Base-by-base conservation (phyloP, 1,140 invertebrate species). In the Drosophila ananassae region DNA sequence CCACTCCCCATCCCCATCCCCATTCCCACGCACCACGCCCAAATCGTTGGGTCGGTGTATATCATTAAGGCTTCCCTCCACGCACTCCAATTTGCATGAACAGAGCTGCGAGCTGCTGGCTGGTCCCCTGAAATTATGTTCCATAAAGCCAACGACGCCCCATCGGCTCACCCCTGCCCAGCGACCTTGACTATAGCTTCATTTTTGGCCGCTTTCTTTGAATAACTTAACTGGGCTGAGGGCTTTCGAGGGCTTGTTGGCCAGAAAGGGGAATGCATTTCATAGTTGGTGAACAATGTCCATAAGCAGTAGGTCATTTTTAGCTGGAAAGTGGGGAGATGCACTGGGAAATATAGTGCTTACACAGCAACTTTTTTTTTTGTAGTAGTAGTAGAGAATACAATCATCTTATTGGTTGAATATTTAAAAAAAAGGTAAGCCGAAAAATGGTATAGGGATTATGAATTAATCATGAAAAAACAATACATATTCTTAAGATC, bases 71-170 rank as follows among this genome's bases (percentile, higher is more conserved):
- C 44, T 8, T 22, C 30, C 60, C 58, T 57, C 57, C 73, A 83
- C 77, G 77, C 78, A 78, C 83, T 87, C 89, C 71, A 89, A 87
- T 87, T 87, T 87, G 82, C 82, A 87, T 87, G 83, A 76, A 76
- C 83, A 82, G 76, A 68, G 75, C 21, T 47, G 9, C 41, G 34
- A 37, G 54, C 63, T 80, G 76, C 41, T 44, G 58, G 58, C 58
- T 53, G 34, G 73, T 66, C 74, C 69, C 61, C 48, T 28, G 21
- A 50, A 74, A 66, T 50, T 12, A 69, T 69, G 25, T 48, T 47
- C 4, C 51, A 56, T 24, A 30, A 54, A 55, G 22, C 8, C 34
- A 37, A 32, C 9, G 21, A 13, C 59, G 17, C 21, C 37, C 32
- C 24, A 57, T 17, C 10, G 17, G 5, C 34, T 7, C 10, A 2